Percentiles rank a stretch among this genome's conserved stretches.
Conservation (phyloP, 2,797 vertebrate genomes). For the Pseudocheirus occidentalis region DNA sequence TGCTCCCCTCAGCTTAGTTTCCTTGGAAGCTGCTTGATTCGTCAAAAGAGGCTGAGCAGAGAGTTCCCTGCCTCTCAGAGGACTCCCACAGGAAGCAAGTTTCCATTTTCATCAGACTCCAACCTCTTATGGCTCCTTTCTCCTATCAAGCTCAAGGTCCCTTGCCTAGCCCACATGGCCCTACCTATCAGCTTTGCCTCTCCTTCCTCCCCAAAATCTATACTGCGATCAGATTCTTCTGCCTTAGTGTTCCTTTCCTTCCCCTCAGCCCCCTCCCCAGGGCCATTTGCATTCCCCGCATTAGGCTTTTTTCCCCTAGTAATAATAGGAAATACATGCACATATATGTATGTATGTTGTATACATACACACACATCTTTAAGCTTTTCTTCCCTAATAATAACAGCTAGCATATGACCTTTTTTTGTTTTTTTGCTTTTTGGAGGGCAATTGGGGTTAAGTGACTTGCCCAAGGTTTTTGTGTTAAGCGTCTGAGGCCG, state of each 20-base stretch:
- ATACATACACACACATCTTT: neutral
- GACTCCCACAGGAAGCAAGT: neutral
- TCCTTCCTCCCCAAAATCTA: neutral
- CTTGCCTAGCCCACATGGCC: neutral
- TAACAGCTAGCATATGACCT: neutral
- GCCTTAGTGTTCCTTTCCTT: neutral
- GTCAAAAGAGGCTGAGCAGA: neutral
- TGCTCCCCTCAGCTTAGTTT: neutral
- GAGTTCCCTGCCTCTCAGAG: conserved; percentile 10
- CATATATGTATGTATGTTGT: too few relatives aligned
- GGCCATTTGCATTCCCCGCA: neutral
- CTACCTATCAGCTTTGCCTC: neutral
- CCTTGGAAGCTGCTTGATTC: neutral
- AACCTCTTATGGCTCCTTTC: neutral
- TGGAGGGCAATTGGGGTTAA: too few relatives aligned
- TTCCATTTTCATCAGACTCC: neutral
- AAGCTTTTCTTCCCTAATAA: neutral
- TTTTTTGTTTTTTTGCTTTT: too few relatives aligned
- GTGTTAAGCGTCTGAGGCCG: too few relatives aligned
- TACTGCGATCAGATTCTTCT: neutral
- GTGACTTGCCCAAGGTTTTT: too few relatives aligned
- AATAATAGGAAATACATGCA: neutral
- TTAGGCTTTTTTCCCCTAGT: neutral
- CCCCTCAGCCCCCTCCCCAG: too few relatives aligned
- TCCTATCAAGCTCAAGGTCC: neutral